Base-by-base conservation (phyloP, 1,140 invertebrate genomes). In the Sesamia nonagrioides region DNA sequence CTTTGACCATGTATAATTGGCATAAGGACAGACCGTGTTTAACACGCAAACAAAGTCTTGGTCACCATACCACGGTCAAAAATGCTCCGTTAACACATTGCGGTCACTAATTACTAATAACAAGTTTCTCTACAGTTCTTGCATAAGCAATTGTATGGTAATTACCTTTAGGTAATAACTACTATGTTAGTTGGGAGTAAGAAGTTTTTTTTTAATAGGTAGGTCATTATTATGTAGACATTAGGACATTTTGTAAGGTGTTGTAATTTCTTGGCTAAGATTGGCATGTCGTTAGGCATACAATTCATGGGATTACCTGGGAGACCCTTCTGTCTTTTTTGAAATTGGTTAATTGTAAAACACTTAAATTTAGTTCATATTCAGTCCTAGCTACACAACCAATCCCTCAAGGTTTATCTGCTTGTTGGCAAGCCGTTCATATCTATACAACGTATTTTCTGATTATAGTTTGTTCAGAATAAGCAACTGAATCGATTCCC, bases 151-250 rank as follows among this genome's bases (percentile, higher is more conserved):
- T 69, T 69, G 66, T 69, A 69, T 69, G 66, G 18, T 69, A 69
- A 69, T 69, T 50, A 48, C 13, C 4, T 69, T 27, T 69, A 69
- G 21, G 66, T 69, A 69, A 69, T 68, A 45, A 5, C n/a, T n/a
- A 63, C 63, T 42, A 13, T n/a, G 18, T 18, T 50, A 27, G 18
- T 17, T 66, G 37, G 42, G n/a, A 66, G 21, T 42, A 21, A 56
- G 52, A 54, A 54, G 60, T 18, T 63, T 61, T 35, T 63, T 63
- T 58, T 8, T 66, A 66, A 66, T 66, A 66, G 61, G n/a, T 45
- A 66, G 61, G n/a, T 45, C 42, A 66, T 66, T 63, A 35, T 63
- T 63, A 63, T 40, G 35, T 63, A n/a, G n/a, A n/a, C n/a, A 63
- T 63, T 66, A 17, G n/a, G 37, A 18, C 27, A 33, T 66, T 63